Evolutionary conservation across 2,888 invertebrate genomes (phyloP).

Genomic region (Quadriops clusia): DNA sequence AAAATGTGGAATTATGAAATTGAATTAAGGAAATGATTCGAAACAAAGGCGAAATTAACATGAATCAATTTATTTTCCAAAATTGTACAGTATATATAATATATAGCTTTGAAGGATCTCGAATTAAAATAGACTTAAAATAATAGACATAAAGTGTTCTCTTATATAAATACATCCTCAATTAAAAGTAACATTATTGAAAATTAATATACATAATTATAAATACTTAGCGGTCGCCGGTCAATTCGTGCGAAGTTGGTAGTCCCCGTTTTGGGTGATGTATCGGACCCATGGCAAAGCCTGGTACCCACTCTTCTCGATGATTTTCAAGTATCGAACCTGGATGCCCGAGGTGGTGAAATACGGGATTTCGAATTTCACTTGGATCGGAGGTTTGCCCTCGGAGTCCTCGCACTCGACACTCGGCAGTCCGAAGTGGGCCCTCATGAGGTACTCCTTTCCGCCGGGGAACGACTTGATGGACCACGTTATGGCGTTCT

Average conservation of each 20-base stretch:
- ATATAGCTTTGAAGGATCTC: too few relatives aligned
- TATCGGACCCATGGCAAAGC: slow-evolving; percentile 99
- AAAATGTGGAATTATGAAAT: too few relatives aligned
- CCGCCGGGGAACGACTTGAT: slow-evolving; percentile 97
- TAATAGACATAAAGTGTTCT: too few relatives aligned
- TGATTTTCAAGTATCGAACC: slow-evolving; percentile 90
- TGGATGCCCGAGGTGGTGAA: slow-evolving; percentile 98
- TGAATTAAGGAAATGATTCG: too few relatives aligned
- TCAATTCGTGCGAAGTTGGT: slow-evolving; percentile 89
- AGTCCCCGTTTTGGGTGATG: slow-evolving; percentile 98
- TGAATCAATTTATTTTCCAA: too few relatives aligned
- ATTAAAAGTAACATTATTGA: too few relatives aligned
- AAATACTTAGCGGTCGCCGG: too few relatives aligned
- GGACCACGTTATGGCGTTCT: slow-evolving; percentile 94
- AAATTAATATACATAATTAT: too few relatives aligned
- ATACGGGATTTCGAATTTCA: slow-evolving; percentile 98
- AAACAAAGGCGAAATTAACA: too few relatives aligned
- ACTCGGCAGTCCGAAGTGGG: slow-evolving; percentile 94
- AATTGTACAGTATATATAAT: too few relatives aligned
- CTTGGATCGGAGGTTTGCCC: slow-evolving; percentile 95
- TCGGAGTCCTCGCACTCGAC: slow-evolving; percentile 90
- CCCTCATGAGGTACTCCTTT: slow-evolving; percentile 95
- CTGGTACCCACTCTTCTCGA: slow-evolving; percentile 98
- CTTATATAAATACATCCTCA: too few relatives aligned
- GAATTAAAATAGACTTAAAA: too few relatives aligned